Evolutionary conservation across 2,113 vertebrate species (phyloP), one percentile per base, ranked within the genome.

Genomic region (Chelonoidis abingdonii): DNA sequence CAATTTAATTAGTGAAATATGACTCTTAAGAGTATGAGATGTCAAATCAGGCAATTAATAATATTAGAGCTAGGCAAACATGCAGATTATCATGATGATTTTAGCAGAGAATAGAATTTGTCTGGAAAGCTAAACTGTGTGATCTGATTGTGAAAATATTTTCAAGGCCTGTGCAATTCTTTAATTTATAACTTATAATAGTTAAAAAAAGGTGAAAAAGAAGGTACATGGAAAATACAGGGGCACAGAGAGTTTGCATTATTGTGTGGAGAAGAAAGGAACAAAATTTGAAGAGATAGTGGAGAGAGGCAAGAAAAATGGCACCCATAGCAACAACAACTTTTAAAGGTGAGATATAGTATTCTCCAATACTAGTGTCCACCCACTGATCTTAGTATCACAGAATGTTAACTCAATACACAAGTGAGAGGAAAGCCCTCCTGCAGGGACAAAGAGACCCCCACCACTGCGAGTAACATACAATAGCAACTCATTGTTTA

Each of bases 321-420:
- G 97, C 92, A 94, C 97, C 96, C 97, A 92, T 97, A 13, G 97
- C 96, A 97, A 97, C 97, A 97, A 97, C 97, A 96, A 84, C 95
- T 95, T 98, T 97, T 98, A 94, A 98, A 82, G 92, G 96, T 93
- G 94, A 97, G 94, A 76, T 22, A 91, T 92, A 80, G 59, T 87
- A 80, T 88, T 92, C 93, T 91, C 96, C 24, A 89, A 91, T 94
- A 93, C 97, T 94, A 82, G 92, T 97, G 93, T 94, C 93, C 97
- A 93, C 27, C 29, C 92, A 92, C 97, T 97, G 90, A 97, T 97
- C 47, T 97, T 5, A 1, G 76, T 13, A 81, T 80, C 89, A 83
- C 54, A 84, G 85, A 88, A 88, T 53, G 38, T 44, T 72, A 78
- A 41, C 4, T 54, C 41, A n/a, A 44, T 88, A 92, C 84, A 95